Conservation (phyloP, 1,140 invertebrate genomes). For the Drosophila nasuta region DNA sequence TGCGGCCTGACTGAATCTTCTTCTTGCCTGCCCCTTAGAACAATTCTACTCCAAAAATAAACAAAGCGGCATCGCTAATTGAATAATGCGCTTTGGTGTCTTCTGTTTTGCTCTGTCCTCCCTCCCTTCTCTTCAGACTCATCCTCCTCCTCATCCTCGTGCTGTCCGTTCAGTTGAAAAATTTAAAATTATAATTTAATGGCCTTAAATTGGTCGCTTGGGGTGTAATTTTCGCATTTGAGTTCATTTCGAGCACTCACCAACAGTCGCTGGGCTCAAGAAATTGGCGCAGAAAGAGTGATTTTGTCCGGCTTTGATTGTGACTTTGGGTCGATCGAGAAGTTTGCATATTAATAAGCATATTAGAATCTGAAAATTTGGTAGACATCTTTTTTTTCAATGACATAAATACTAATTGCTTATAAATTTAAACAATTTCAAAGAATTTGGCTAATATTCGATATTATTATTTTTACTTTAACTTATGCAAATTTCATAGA, state of each 20-base stretch:
- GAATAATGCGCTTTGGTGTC: constrained; percentile 55
- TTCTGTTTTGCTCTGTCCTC: constrained; percentile 1
- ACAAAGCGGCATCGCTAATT: constrained; percentile 57
- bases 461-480: too few species aligned
- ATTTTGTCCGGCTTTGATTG: constrained; percentile 39
- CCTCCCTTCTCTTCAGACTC: neutral
- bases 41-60: constrained; percentile 44
- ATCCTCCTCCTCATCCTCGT: neutral
- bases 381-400: too few species aligned
- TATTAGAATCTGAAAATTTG: too few species aligned
- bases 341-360: neutral
- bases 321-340: constrained; percentile 18
- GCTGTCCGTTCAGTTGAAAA: constrained; percentile 58
- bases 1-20: neutral
- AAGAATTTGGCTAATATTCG: too few species aligned
- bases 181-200: constrained; percentile 84
- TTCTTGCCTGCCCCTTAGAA: neutral
- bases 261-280: constrained; percentile 28
- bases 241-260: constrained; percentile 69
- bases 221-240: constrained; percentile 84
- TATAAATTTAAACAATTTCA: too few species aligned
- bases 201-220: constrained; percentile 82
- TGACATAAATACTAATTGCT: too few species aligned
- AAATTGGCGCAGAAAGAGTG: constrained; percentile 42
- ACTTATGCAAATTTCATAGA: too few species aligned